Conservation (phyloP, 2,888 invertebrate species). For the Caenorhabditis angaria region DNA sequence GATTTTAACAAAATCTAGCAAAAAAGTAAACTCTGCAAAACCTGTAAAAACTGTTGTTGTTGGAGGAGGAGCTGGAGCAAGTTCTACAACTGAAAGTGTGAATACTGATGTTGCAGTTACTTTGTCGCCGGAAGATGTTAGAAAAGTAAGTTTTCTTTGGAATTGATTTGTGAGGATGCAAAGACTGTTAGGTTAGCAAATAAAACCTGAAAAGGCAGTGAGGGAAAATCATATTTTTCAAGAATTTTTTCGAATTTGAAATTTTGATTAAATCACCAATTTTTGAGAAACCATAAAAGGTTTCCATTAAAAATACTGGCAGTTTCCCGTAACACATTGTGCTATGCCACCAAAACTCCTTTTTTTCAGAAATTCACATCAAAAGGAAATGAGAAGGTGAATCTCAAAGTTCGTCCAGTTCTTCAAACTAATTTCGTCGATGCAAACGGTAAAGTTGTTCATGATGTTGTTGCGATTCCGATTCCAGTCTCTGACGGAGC, state of each 20-base stretch:
- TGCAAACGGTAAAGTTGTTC: slow-evolving; percentile 61
- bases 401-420: slow-evolving; percentile 63
- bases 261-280: too few species aligned
- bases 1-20: slow-evolving; percentile 20
- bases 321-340: background rate
- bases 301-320: background rate
- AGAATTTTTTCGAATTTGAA: too few species aligned
- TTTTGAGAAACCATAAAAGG: too few species aligned
- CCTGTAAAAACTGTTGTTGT: slow-evolving; percentile 25
- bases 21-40: slow-evolving; percentile 22
- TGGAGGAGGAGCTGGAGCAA: slow-evolving; percentile 7
- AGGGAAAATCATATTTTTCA: too few species aligned
- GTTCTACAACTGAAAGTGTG: slow-evolving; percentile 1
- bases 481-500: slow-evolving; percentile 59
- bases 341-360: background rate
- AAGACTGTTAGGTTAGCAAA: too few species aligned
- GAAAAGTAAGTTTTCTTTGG: slow-evolving; percentile 18
- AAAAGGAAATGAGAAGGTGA: slow-evolving; percentile 50
- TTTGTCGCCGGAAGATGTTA: slow-evolving; percentile 36
- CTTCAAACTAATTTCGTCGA: slow-evolving; percentile 68
- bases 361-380: slow-evolving; percentile 35
- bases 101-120: slow-evolving; percentile 11
- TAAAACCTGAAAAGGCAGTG: too few species aligned
- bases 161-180: too few species aligned
- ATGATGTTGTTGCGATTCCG: slow-evolving; percentile 63